Conservation (phyloP, 1,140 invertebrate species). For the Drosophila ambigua region DNA sequence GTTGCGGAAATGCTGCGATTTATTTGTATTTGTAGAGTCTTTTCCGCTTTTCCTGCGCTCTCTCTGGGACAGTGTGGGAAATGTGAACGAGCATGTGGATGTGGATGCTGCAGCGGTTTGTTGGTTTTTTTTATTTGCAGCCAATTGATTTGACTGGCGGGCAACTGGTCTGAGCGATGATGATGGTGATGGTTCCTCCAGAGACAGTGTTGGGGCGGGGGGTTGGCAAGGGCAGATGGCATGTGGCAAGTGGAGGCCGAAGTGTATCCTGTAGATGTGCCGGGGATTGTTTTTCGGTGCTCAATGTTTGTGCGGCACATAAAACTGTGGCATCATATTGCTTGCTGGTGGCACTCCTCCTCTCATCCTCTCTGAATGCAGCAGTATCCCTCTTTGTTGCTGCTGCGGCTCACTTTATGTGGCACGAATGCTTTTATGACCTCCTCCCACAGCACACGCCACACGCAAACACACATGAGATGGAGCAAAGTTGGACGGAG, state of each 20-base stretch:
- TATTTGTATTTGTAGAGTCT: conserved; percentile 76
- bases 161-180: conserved; percentile 22
- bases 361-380: conserved; percentile 18
- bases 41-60: conserved; percentile 13
- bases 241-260: background rate
- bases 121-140: conserved; percentile 70
- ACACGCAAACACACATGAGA: background rate
- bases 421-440: conserved; percentile 58
- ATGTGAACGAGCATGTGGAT: too few relatives aligned
- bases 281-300: conserved; percentile 57
- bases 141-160: conserved; percentile 76
- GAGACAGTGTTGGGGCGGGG: too few relatives aligned
- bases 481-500: background rate
- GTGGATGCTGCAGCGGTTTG: conserved; percentile 15
- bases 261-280: conserved; percentile 7
- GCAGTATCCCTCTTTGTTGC: conserved; percentile 44
- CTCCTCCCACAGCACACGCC: background rate
- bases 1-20: conserved; percentile 76
- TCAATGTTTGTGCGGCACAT: conserved; percentile 49
- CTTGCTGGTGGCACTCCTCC: conserved; percentile 11
- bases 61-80: too few relatives aligned
- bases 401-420: conserved; percentile 63
- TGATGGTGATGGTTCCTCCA: too few relatives aligned
- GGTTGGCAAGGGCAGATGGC: conserved; percentile 1
- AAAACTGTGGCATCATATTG: conserved; percentile 68